Base-by-base conservation (phyloP, 2,797 vertebrate genomes). In the Miichthys miiuy region DNA sequence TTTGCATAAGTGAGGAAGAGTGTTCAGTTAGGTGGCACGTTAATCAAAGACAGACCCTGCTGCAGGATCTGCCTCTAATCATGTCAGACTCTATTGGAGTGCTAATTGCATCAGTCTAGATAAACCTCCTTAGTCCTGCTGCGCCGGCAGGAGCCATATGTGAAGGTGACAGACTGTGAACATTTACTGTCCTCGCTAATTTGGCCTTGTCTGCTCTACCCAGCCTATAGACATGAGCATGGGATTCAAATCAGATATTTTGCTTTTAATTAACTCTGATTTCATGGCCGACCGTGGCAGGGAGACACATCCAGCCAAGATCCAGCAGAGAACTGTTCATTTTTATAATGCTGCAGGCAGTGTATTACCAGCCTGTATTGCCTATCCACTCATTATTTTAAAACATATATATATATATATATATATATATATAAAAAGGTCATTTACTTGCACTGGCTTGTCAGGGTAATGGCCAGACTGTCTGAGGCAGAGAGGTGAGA, bases 91-190 rank as follows among this genome's bases (percentile, higher is more conserved):
- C 56, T 42, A 27, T 50, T 52, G 68, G 14, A 56, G 66, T 0
- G n/a, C 44, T 84, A 83, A 89, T 82, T 86, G 75, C 70, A 71
- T 80, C 56, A 63, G 66, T 70, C 44, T 65, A 60, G 58, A 68
- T 70, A 60, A 78, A 80, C 68, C 13, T 56, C n/a, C 54, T 23
- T 56, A 16, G 47, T 56, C 23, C n/a, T 65, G n/a, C 68, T 77
- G 61, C 51, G 51, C 44, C 62, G 57, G 68, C 5, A 42, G 74
- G 56, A 63, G 70, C 38, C 34, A 20, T 71, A 17, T 55, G 54
- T 68, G 68, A 57, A 81, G 56, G 63, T 77, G 69, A 76, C 69
- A 30, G 42, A 58, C 71, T 71, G 71, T 51, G 42, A 81, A 70
- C 63, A 48, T 82, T 50, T 44, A 63, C 61, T 27, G 62, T 54